Evolutionary conservation across 2,888 invertebrate species (phyloP), one percentile per base, ranked within the genome.

Genomic region (Lagria hirta): DNA sequence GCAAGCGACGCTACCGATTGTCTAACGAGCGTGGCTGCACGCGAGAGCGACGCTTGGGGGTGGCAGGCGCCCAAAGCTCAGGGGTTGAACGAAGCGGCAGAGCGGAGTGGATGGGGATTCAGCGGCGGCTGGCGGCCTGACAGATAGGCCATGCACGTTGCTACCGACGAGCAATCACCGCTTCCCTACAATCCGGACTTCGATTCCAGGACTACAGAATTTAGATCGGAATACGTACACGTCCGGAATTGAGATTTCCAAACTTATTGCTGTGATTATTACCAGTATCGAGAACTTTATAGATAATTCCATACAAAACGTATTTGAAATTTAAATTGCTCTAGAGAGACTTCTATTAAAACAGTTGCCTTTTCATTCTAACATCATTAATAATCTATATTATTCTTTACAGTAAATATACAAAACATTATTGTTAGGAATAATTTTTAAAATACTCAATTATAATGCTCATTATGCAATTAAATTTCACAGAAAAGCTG

Each of bases 1-100:
- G 62, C 64, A 65, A 57, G 64, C 61, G 66, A 65, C 63, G 65
- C 57, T 63, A 64, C 64, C 65, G 65, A 67, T 67, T 64, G 65
- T 64, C 66, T 65, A 66, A 65, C 66, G 64, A 65, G 65, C 58
- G 53, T 54, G 64, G 60, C 54, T 59, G 57, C 57, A 60, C 57
- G 59, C 59, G 51, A 54, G 54, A 58, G 57, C 54, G 51, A 51
- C 50, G 51, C 46, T 51, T 43, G 51, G 6, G 48, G 43, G 51
- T 46, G 46, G 28, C 6, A 32, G 18, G 29, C 30, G 30, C 23
- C 26, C 13, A 6, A 18, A 18, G n/a, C 28, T 12, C 6, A 14
- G 11, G 12, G 28, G 4, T 18, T 18, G 6, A 18, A 6, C 18
- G 18, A 18, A 18, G 18, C 18, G 18, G 6, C 6, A n/a, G n/a